Evolutionary conservation across 2,797 vertebrate species (phyloP).

Genomic region (Betta splendens): DNA sequence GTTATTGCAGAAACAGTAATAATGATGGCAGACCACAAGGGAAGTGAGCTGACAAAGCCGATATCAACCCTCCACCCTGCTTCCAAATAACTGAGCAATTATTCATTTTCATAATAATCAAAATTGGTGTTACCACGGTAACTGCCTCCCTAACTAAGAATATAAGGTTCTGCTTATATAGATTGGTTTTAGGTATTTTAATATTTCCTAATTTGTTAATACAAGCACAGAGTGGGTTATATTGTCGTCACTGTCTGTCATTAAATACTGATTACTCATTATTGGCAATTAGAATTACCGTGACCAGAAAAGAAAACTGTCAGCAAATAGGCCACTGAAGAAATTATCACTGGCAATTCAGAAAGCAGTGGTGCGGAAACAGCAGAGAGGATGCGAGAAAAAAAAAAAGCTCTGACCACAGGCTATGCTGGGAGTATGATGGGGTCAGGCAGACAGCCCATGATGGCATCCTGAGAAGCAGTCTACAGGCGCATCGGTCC

Average conservation of each 20-base stretch:
- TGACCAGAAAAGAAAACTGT: slow-evolving; percentile 16
- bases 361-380: slow-evolving; percentile 47
- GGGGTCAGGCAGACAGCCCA: slow-evolving; percentile 16
- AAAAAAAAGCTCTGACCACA: slow-evolving; percentile 46
- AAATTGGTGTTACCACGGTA: background rate
- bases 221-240: too few species aligned
- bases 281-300: slow-evolving; percentile 3
- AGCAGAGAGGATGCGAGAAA: slow-evolving; percentile 45
- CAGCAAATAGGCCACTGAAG: slow-evolving; percentile 35
- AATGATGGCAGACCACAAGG: slow-evolving; percentile 8
- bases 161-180: too few species aligned
- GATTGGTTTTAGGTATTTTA: background rate
- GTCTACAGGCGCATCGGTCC: slow-evolving; percentile 21
- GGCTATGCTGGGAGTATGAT: slow-evolving; percentile 37
- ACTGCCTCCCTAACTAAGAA: too few species aligned
- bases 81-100: too few species aligned
- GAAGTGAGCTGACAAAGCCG: slow-evolving; percentile 26
- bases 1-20: slow-evolving; percentile 40
- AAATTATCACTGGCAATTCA: slow-evolving; percentile 45
- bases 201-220: background rate
- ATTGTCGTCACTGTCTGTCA: background rate
- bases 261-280: background rate
- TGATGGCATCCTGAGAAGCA: slow-evolving; percentile 59
- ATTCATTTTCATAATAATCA: too few species aligned
- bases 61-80: slow-evolving; percentile 4